A percentile compares a stretch with the other conserved stretches of the same genome.
These are phyloP conservation scores for Liopterus haemorrhoidalis DNA, from an alignment of 2,888 invertebrate species.

Conservation along the genomic window DNA sequence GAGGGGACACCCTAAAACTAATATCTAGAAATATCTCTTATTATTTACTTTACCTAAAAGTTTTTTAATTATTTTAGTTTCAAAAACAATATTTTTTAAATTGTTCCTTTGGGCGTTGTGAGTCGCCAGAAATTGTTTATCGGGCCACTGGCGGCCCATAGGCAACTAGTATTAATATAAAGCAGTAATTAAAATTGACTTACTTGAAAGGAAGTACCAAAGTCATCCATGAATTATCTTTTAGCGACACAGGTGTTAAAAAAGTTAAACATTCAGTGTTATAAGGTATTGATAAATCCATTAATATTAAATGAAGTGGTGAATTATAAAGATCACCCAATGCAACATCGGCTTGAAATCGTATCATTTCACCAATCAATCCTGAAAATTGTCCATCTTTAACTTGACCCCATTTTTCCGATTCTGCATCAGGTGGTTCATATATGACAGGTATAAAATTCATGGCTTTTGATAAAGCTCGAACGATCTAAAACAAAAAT, in stretches of 20 bases:
- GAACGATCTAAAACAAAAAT: slow-evolving; percentile 53
- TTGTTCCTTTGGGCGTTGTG: no score
- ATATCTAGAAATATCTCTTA: no score
- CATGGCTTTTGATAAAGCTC: slow-evolving; percentile 60
- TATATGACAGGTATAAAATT: slow-evolving; percentile 67
- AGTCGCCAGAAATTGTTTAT: no score
- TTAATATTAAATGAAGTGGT: slow-evolving; percentile 58
- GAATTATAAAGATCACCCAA: slow-evolving; percentile 74
- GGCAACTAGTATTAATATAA: no score
- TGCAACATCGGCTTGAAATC: slow-evolving; percentile 63
- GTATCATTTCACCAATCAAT: slow-evolving; percentile 66
- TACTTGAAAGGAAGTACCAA: slow-evolving; percentile 74
- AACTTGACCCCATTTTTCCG: slow-evolving; percentile 63
- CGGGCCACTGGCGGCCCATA: no score
- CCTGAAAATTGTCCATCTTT: slow-evolving; percentile 65
- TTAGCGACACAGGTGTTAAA: slow-evolving; percentile 71
- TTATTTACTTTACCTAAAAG: no score
- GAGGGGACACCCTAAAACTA: no score
- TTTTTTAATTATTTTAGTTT: no score
- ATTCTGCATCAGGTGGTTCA: slow-evolving; percentile 54
- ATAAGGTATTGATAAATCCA: slow-evolving; percentile 72
- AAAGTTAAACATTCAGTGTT: slow-evolving; percentile 80
- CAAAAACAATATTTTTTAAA: no score
- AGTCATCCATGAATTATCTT: slow-evolving; percentile 80
- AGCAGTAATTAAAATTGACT: slow-evolving; percentile 35